phyloP scores from a whole-genome alignment of 2,113 vertebrate genomes.

The Penelope pileata region DNA sequence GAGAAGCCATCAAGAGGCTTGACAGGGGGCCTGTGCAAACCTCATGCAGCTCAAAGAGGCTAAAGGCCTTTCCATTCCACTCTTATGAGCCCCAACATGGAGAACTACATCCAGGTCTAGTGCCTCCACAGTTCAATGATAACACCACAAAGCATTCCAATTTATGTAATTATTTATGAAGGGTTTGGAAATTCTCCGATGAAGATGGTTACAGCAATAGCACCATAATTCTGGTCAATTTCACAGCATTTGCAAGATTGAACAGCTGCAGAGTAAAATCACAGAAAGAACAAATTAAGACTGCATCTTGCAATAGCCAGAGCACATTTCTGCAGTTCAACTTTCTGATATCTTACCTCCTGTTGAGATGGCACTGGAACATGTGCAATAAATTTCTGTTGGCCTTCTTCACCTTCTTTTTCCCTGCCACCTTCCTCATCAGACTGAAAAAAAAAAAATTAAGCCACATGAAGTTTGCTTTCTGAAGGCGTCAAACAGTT shows the following conservation, averaged over 20 bases:
- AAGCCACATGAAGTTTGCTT: background rate
- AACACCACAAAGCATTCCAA: background rate
- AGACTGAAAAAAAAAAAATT: slow-evolving; percentile 64
- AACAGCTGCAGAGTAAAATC: background rate
- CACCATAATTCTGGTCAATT: background rate
- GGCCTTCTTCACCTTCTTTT: slow-evolving; percentile 84
- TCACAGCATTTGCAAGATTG: background rate
- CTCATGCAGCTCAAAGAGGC: background rate
- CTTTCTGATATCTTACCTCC: slow-evolving; percentile 81
- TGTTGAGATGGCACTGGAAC: slow-evolving; percentile 95
- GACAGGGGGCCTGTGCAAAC: background rate
- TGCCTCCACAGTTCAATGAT: background rate
- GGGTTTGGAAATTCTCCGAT: background rate
- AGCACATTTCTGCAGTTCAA: background rate
- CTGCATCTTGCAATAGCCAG: background rate
- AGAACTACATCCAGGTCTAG: background rate
- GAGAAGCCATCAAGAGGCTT: background rate
- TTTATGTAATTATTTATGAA: background rate
- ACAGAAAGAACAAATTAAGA: background rate
- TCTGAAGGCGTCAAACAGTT: background rate
- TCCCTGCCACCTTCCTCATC: slow-evolving; percentile 85
- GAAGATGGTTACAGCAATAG: background rate
- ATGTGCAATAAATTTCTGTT: slow-evolving; percentile 91
- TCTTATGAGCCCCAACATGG: background rate
- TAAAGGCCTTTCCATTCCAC: background rate